Evolutionary conservation across 2,113 vertebrate species (phyloP), one percentile per base, ranked within the genome.

Genomic region (Daboia siamensis): DNA sequence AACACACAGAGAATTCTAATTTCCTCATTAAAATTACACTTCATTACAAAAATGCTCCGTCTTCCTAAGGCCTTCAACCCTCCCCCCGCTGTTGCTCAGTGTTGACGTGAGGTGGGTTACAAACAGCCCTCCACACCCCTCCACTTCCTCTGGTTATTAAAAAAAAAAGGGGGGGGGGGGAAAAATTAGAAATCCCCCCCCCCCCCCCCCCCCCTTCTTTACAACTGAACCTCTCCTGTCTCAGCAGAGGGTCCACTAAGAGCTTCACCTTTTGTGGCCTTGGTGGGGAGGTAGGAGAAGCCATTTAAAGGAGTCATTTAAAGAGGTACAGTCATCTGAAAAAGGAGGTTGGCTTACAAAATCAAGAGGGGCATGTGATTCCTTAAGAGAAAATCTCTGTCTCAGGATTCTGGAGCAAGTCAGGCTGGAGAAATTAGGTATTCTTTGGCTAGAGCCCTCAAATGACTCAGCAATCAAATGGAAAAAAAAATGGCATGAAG

Each of bases 11-110:
- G 91, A 85, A 90, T 92, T 88, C 88, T 92, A 92, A 92, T 92
- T 88, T 92, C 54, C 91, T 92, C 88, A 92, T 92, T 92, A 92
- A 92, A 92, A 89, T 92, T 85, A 89, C 86, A 88, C 91, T 92
- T 92, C 91, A 57, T 92, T 92, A 89, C 64, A 57, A 59, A 80
- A 92, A 85, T n/a, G 54, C 69, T 61, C 46, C 39, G 91, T 13
- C 91, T 89, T 89, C 87, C 88, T 46, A 54, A 89, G 61, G 64
- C 52, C 87, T 44, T 87, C 24, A 24, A 74, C 44, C 64, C 26
- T 61, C n/a, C n/a, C 55, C 20, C 54, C 52, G 15, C 84, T 86
- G 88, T 54, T 57, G 56, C 88, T 87, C 57, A 87, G 56, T 39
- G 48, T 23, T 89, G 64, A 52, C 90, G 86, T 90, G 80, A 80